A percentile compares a stretch with the other conserved stretches of the same genome.
phyloP scores from a whole-genome alignment of 2,113 vertebrate species.

The Columbina picui region DNA sequence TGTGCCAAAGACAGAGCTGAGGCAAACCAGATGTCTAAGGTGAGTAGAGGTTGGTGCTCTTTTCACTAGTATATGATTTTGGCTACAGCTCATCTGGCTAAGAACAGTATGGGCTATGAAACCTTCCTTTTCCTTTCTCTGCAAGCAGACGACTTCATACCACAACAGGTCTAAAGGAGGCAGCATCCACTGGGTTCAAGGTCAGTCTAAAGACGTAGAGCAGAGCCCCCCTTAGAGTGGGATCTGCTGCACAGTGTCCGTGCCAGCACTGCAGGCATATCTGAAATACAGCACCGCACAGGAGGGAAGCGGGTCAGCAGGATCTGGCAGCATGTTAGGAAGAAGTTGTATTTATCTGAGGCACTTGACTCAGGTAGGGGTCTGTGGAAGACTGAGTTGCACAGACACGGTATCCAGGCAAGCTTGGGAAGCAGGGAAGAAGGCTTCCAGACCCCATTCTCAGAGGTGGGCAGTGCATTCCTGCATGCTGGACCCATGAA shows the following conservation, averaged over 20 bases:
- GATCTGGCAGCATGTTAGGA: background rate
- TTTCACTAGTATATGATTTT: background rate
- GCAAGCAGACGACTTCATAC: background rate
- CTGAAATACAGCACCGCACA: background rate
- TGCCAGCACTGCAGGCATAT: background rate
- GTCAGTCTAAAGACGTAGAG: background rate
- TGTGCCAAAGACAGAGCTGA: background rate
- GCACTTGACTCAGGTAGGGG: background rate
- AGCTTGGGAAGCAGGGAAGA: background rate
- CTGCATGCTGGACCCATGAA: background rate
- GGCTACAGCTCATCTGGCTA: background rate
- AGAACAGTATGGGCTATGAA: background rate
- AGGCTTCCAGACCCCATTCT: background rate
- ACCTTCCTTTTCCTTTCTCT: background rate
- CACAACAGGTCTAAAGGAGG: background rate
- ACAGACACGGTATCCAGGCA: background rate
- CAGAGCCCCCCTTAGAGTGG: rapidly evolving
- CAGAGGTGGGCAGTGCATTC: background rate
- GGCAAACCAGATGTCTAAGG: background rate
- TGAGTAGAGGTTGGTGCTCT: background rate
- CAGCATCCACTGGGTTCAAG: background rate
- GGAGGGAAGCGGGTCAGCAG: background rate
- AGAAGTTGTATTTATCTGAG: background rate
- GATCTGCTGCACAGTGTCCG: background rate
- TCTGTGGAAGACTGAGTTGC: background rate